These are phyloP conservation scores for Bombus confusus DNA, from an alignment of 1,140 invertebrate genomes.

Conservation along the genomic window DNA sequence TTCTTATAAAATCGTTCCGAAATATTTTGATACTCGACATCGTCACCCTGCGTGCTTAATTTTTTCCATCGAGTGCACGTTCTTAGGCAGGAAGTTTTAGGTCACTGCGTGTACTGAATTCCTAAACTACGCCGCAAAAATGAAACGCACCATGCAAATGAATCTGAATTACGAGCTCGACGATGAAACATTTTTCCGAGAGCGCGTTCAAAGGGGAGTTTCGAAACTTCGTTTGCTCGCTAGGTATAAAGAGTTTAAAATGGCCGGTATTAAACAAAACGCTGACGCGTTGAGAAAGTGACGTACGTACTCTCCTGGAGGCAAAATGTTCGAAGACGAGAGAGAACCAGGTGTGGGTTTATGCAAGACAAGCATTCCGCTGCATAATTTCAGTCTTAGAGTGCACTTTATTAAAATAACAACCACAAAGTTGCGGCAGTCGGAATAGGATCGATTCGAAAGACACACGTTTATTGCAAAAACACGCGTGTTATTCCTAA, in stretches of 20 bases:
- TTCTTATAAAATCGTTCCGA: not conserved
- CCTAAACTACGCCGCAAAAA: not conserved
- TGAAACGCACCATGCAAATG: constrained; percentile 18
- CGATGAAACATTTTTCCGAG: constrained; percentile 15
- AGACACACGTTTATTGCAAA: not conserved
- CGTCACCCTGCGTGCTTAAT: not conserved
- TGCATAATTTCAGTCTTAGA: constrained; percentile 53
- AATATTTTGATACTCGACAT: not conserved
- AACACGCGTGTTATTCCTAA: not conserved
- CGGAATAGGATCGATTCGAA: constrained; percentile 5
- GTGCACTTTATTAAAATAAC: constrained; percentile 58
- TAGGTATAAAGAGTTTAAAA: constrained; percentile 31
- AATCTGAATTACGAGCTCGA: constrained; percentile 6
- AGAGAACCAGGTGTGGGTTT: constrained; percentile 43
- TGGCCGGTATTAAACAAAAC: constrained; percentile 45
- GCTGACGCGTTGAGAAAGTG: constrained; percentile 47
- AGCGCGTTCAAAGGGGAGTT: constrained; percentile 15
- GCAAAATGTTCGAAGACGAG: constrained; percentile 23
- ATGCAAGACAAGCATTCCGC: constrained; percentile 53
- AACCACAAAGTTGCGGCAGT: constrained; percentile 17
- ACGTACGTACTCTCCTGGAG: constrained; percentile 14
- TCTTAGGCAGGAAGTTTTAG: not conserved
- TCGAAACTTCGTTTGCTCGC: constrained; percentile 24
- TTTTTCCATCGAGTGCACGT: not conserved
- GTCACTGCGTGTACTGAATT: not conserved